Evolutionary conservation across 2,113 vertebrate species (phyloP).

Genomic region (Gasterosteus nipponicus): DNA sequence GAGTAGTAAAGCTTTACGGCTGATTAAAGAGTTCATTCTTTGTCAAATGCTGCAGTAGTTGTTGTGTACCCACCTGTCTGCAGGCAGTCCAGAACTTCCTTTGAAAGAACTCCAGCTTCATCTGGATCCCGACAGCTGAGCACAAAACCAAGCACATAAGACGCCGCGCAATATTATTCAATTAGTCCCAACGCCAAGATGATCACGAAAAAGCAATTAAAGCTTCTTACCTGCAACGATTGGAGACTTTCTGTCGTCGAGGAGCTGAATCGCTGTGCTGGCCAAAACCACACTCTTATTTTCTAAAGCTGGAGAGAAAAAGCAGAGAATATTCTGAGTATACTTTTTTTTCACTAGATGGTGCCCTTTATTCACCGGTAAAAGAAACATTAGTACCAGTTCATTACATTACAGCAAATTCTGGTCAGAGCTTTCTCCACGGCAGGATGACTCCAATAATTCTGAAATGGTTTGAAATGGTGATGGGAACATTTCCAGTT

Average conservation of each 20-base stretch:
- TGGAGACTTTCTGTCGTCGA: conserved; percentile 95
- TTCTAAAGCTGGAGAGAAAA: conserved; percentile 72
- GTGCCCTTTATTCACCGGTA: conserved; percentile 24
- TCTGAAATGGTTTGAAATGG: conserved; percentile 19
- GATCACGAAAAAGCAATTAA: not conserved
- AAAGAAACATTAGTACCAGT: conserved; percentile 18
- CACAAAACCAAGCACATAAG: not conserved
- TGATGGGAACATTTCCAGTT: conserved; percentile 45
- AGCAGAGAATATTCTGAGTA: conserved; percentile 17
- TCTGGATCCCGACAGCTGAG: conserved; percentile 97
- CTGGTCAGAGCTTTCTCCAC: conserved; percentile 24
- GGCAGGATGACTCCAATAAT: conserved; percentile 31
- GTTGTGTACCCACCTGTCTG: conserved; percentile 87
- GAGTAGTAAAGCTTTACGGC: not conserved
- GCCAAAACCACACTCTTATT: conserved; percentile 98
- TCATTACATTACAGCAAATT: conserved; percentile 38
- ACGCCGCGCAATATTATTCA: not conserved
- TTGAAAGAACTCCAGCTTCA: conserved; percentile 99
- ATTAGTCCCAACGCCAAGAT: not conserved
- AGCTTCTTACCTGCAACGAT: conserved; percentile 90
- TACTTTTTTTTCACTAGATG: conserved; percentile 60
- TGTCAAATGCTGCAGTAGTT: not conserved
- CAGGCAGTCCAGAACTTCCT: conserved; percentile 99
- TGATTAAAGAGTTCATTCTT: not conserved
- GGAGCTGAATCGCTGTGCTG: conserved; percentile 94